A percentile compares a stretch with the other conserved stretches of the same genome.
phyloP scores from a whole-genome alignment of 2,888 invertebrate species.

The Amiota mariae region DNA sequence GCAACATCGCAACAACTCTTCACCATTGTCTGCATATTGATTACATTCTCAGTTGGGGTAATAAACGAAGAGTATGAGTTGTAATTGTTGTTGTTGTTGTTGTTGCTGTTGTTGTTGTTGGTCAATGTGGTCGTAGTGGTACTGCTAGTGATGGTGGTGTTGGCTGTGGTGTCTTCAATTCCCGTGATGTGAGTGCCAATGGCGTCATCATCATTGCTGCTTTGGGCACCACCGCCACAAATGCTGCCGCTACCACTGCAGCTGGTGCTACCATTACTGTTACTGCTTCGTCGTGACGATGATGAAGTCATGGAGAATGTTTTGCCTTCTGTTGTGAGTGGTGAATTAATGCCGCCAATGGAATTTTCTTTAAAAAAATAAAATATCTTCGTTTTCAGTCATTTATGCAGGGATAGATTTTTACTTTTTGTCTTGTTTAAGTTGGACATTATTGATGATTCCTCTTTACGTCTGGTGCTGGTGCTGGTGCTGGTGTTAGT shows the following conservation, averaged over 20 bases:
- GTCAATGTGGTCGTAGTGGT: no score
- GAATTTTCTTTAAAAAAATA: constrained; percentile 14
- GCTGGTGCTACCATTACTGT: constrained; percentile 13
- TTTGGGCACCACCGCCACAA: not conserved
- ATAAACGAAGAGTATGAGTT: not conserved
- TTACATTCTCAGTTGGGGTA: not conserved
- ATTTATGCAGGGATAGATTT: not conserved
- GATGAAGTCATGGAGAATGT: constrained; percentile 57
- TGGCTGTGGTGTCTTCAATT: not conserved
- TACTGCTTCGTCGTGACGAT: constrained; percentile 31
- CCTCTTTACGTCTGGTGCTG: not conserved
- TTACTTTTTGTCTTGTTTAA: constrained; percentile 24
- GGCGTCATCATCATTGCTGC: constrained; percentile 7
- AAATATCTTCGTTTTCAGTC: constrained; percentile 5
- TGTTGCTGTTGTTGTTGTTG: no score
- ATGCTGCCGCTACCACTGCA: constrained; percentile 24
- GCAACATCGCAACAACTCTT: not conserved
- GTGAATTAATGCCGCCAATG: not conserved
- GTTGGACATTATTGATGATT: constrained; percentile 5
- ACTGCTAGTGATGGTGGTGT: not conserved
- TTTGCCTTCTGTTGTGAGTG: constrained; percentile 46
- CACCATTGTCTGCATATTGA: not conserved
- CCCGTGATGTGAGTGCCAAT: constrained; percentile 23
- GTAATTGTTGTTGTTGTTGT: no score
- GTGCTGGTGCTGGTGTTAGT: no score